Base-by-base conservation (phyloP, 1,140 invertebrate species). In the Callitettix versicolor region DNA sequence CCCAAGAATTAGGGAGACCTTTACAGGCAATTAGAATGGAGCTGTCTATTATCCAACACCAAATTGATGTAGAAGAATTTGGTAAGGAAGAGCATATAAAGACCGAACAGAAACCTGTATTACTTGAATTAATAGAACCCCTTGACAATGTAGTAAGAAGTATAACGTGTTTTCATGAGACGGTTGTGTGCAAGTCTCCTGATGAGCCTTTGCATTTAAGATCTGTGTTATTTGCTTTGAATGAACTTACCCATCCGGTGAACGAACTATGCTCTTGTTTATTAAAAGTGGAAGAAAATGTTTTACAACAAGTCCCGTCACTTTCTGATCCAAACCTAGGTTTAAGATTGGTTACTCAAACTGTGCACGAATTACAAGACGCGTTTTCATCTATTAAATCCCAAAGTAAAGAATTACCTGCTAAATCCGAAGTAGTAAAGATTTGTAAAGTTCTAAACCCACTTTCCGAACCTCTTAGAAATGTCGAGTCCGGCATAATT, bases 61-160 rank as follows among this genome's bases (percentile, higher is more conserved):
- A 63, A 54, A 62, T 64, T 41, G 62, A 64, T 58, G 43, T 59
- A 12, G 62, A 64, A 11, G 54, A 63, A n/a, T 63, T 58, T 43
- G 46, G 53, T 30, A 43, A 48, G 3, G 26, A 30, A 30, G 9
- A 30, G 3, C 9, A 14, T 33, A 30, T 49, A 5, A 49, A 26
- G 4, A 17, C 24, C 30, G 47, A 49, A 26, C 21, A 26, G 12
- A 49, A 33, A 17, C 24, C 18, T 22, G 21, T n/a, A 2, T 15
- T 49, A 26, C 11, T 30, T 18, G 9, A 49, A 12, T 18, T 63
- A 20, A 18, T 61, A 11, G 51, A 60, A 48, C 58, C 62, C 3
- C 38, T 65, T 11, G 60, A 60, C 42, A 55, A 47, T 21, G 50
- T 62, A 15, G 60, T 62, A 51, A 60, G 58, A 18, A 53, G 56